These are phyloP conservation scores for Lasioglossum baleicum DNA, from an alignment of 1,140 invertebrate species.

Conservation along the genomic window DNA sequence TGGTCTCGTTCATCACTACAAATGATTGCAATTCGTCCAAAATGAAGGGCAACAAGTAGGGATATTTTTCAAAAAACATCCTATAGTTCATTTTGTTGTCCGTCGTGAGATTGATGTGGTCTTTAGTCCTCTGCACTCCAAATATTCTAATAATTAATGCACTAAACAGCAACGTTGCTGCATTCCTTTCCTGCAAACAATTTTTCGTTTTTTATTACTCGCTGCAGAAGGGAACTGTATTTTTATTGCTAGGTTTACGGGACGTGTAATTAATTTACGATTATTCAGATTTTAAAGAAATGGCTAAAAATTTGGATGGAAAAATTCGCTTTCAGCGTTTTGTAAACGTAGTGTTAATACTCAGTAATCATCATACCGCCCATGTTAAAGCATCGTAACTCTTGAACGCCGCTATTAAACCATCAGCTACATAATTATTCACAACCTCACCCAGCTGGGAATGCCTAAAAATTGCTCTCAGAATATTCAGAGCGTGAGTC, in stretches of 20 bases:
- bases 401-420: constrained; percentile 86
- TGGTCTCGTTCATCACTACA: constrained; percentile 73
- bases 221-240: background rate
- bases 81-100: constrained; percentile 89
- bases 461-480: constrained; percentile 90
- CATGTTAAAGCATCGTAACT: constrained; percentile 89
- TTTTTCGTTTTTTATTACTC: constrained; percentile 24
- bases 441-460: constrained; percentile 87
- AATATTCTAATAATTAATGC: constrained; percentile 93
- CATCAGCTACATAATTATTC: constrained; percentile 86
- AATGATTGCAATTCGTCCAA: constrained; percentile 83
- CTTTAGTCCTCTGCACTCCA: constrained; percentile 89
- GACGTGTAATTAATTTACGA: no score
- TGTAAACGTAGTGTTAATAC: background rate
- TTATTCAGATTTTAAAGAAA: no score
- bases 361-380: constrained; percentile 83
- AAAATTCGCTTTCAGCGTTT: no score
- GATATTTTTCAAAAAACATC: constrained; percentile 93
- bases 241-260: background rate
- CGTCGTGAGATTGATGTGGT: constrained; percentile 85
- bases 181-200: constrained; percentile 87
- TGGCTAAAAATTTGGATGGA: no score
- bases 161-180: constrained; percentile 91
- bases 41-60: constrained; percentile 89
- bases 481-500: constrained; percentile 92